Evolutionary conservation across 2,888 invertebrate species (phyloP).

Genomic region (Allygus modestus): DNA sequence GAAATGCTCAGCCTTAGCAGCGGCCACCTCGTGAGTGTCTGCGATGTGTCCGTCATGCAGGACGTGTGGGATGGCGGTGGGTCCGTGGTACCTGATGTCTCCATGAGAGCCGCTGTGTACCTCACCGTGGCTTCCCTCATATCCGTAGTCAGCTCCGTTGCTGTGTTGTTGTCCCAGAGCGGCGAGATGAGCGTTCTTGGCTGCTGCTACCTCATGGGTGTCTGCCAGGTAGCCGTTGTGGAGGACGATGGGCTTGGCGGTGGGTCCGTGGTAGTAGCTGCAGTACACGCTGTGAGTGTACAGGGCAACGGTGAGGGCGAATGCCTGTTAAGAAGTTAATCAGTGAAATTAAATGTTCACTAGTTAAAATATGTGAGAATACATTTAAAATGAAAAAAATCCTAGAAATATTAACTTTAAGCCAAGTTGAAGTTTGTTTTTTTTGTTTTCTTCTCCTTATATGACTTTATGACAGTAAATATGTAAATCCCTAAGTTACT

Average conservation of each 20-base stretch:
- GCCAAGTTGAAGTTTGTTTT: no score
- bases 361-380: no score
- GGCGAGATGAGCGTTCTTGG: constrained; percentile 45
- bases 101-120: constrained; percentile 12
- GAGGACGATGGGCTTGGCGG: constrained; percentile 25
- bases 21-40: constrained; percentile 15
- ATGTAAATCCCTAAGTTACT: no score
- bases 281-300: constrained; percentile 15
- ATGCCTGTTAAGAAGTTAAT: no score
- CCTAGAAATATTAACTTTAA: no score
- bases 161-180: constrained; percentile 35
- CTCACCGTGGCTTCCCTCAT: neutral
- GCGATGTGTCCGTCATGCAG: constrained; percentile 24
- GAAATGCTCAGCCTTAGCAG: constrained; percentile 14
- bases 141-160: neutral
- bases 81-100: constrained; percentile 23
- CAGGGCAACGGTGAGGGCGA: neutral
- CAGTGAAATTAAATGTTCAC: no score
- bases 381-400: no score
- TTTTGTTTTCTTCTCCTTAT: no score
- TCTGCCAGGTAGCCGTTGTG: constrained; percentile 50
- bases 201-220: constrained; percentile 49
- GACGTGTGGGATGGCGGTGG: constrained; percentile 11
- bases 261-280: constrained; percentile 37
- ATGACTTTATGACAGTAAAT: no score